Evolutionary conservation across 1,140 invertebrate species (phyloP), one percentile per base, ranked within the genome.

Genomic region (Drosophila bocqueti): DNA sequence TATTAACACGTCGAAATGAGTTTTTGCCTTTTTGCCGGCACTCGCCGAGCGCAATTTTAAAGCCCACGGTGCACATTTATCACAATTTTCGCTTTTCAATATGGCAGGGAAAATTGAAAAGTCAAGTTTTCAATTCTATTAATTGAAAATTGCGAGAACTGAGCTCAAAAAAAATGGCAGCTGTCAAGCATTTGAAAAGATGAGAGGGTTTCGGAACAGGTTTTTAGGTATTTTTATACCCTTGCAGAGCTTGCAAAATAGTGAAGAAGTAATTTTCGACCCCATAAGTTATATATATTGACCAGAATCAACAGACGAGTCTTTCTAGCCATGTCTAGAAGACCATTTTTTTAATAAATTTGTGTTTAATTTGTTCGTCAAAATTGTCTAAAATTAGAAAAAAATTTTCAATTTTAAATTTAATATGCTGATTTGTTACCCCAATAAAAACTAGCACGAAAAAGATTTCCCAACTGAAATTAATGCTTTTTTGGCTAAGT

Each of bases 1-100:
- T 89, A 89, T 89, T 89, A 90, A 89, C 77, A 85, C 66, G 55
- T 65, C 55, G 64, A 85, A 90, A 89, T 89, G 84, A 85, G 78
- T 79, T 89, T 90, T 86, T 66, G 65, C 74, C 60, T 78, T 69
- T 65, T 74, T 65, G 31, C 42, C 46, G 42, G 29, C 46, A 69
- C 68, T 68, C 49, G 38, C 6, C 29, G 36, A 47, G 55, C 49
- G 13, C 75, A 52, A 59, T 66, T 81, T 79, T 66, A 81, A 89
- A 81, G 69, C 81, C 85, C 85, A 16, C 59, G 71, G 79, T 71
- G 67, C 75, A 61, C 81, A 79, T 86, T 82, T 86, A 79, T 86
- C 76, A 86, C 83, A 79, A 71, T 90, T 89, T 90, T 59, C 75
- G 62, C 71, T 67, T 65, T 80, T 66, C 81, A 90, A 89, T 84